Evolutionary conservation across 1,140 invertebrate species (phyloP).

Genomic region (Formica exsecta): DNA sequence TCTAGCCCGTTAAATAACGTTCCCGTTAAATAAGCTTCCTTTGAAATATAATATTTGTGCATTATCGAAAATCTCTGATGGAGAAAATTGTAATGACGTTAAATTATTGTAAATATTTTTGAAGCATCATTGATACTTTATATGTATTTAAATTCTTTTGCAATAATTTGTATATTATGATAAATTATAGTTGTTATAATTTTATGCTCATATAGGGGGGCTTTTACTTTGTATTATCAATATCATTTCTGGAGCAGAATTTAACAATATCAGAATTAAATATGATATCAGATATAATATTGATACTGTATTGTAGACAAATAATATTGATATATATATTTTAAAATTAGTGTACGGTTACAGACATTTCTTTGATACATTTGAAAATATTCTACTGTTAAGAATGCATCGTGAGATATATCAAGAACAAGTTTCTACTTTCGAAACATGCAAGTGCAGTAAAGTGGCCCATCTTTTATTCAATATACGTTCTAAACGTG

Average conservation of each 20-base stretch:
- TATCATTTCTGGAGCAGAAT: constrained; percentile 28
- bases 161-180: constrained; percentile 24
- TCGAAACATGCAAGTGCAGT: constrained; percentile 44
- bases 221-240: neutral
- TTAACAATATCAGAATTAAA: constrained; percentile 25
- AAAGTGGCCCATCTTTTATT: constrained; percentile 54
- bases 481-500: constrained; percentile 32
- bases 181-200: constrained; percentile 44
- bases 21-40: constrained; percentile 12
- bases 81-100: neutral
- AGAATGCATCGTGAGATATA: constrained; percentile 14
- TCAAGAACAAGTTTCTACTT: constrained; percentile 14
- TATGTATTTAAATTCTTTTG: constrained; percentile 34
- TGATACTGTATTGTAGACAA: neutral
- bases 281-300: neutral
- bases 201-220: neutral
- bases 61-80: neutral
- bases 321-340: neutral
- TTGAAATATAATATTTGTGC: constrained; percentile 15
- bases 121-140: constrained; percentile 4
- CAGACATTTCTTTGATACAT: neutral
- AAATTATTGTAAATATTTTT: constrained; percentile 44
- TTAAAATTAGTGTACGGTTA: neutral
- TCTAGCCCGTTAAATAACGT: neutral
- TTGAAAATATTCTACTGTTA: constrained; percentile 23